phyloP scores from a whole-genome alignment of 2,797 vertebrate species.

The Lycodopsis pacificus region DNA sequence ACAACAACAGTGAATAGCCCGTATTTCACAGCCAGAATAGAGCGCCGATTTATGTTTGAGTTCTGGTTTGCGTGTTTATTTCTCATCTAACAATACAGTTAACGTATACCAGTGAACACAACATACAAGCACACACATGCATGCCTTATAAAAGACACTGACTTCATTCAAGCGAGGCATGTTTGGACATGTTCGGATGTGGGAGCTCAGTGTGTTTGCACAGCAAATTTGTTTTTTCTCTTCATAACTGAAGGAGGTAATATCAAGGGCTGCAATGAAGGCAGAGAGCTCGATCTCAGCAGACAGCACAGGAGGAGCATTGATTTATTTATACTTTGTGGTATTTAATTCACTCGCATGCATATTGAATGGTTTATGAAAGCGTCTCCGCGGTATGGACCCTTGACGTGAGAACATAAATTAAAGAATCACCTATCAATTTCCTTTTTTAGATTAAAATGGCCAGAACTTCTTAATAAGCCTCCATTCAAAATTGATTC shows the following conservation, averaged over 20 bases:
- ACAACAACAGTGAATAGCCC: constrained; percentile 60
- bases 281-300: constrained; percentile 15
- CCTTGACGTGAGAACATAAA: constrained; percentile 1
- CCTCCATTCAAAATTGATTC: constrained; percentile 54
- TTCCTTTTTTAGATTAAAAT: constrained; percentile 39
- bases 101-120: constrained; percentile 21
- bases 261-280: constrained; percentile 19
- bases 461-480: constrained; percentile 58
- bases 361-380: constrained; percentile 34
- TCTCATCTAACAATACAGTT: constrained; percentile 35
- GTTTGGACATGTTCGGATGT: constrained; percentile 47
- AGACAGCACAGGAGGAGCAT: constrained; percentile 34
- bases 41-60: constrained; percentile 31
- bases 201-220: constrained; percentile 43
- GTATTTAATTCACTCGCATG: constrained; percentile 49
- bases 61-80: constrained; percentile 42
- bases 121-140: constrained; percentile 8
- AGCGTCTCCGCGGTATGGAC: constrained; percentile 1
- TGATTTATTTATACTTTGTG: constrained; percentile 58
- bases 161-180: constrained; percentile 38
- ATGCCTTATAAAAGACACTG: constrained; percentile 18
- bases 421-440: constrained; percentile 21
- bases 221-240: constrained; percentile 48
- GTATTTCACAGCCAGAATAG: constrained; percentile 29
- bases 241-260: constrained; percentile 44